Evolutionary conservation across 2,113 vertebrate genomes (phyloP), one percentile per base, ranked within the genome.

Genomic region (Herpetotheres cachinnans): DNA sequence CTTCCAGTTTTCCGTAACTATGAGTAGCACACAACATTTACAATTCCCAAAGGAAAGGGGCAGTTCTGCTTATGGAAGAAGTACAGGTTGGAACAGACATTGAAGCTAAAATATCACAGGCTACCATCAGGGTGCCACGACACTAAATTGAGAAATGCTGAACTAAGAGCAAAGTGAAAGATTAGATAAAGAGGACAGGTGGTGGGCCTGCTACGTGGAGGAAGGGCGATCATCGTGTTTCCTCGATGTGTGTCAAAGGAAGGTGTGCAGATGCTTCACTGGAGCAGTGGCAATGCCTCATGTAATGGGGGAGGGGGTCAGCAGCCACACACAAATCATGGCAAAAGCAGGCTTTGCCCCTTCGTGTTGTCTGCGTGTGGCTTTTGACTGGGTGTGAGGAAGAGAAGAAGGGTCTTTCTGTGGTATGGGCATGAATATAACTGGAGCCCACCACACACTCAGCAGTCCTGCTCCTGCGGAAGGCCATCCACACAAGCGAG

Each of bases 281-380:
- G 58, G 15, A 61, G 67, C 52, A 11, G 26, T 8, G 18, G 4
- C 0, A 1, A 36, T 49, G 18, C 46, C 50, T 65, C n/a, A 3
- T 3, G 6, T 24, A 19, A 49, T 16, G 49, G 42, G 14, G 42
- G 14, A 14, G 14, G 42, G 42, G 42, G 42, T 12, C 1, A 1
- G 49, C 61, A 85, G 58, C 24, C 42, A 74, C 36, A 17, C 40
- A 55, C 14, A 46, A 20, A 54, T 2, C 32, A 30, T 1, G 7
- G 65, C 38, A 17, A 78, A 81, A 87, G 13, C 81, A 85, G 83
- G 32, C 20, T 42, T 58, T 82, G 59, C n/a, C n/a, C 66, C 67
- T 61, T 19, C 0, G 0, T n/a, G n/a, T 19, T 15, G 3, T 1
- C 44, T 40, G 24, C 1, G 0, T 30, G 36, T 38, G 65, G 59